These are phyloP conservation scores for Deilephila porcellus DNA, from an alignment of 2,888 invertebrate species.

Conservation along the genomic window DNA sequence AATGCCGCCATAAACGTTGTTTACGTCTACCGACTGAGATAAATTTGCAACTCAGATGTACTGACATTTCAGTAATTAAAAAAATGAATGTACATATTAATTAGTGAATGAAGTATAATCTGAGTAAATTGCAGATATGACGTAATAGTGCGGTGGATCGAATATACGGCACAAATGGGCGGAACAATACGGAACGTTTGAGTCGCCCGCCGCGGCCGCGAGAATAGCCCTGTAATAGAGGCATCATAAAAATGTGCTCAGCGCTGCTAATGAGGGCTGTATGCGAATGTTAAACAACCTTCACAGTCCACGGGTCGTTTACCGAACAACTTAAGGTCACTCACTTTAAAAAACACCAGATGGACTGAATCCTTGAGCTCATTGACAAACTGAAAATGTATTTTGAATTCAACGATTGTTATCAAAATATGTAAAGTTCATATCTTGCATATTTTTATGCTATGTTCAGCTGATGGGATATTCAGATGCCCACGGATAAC, in stretches of 20 bases:
- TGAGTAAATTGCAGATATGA: constrained; percentile 59
- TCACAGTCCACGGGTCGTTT: constrained; percentile 31
- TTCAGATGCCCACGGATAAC: too few species aligned
- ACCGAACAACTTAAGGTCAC: constrained; percentile 27
- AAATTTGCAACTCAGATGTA: too few species aligned
- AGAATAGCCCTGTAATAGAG: constrained; percentile 18
- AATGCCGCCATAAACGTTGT: not conserved
- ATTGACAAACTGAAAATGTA: not conserved
- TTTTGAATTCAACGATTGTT: not conserved
- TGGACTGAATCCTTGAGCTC: not conserved
- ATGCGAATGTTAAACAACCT: constrained; percentile 17
- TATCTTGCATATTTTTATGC: too few species aligned
- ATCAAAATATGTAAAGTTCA: too few species aligned
- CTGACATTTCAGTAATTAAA: not conserved
- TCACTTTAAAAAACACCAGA: not conserved
- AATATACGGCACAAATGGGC: constrained; percentile 36
- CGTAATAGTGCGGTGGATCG: constrained; percentile 65
- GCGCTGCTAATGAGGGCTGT: constrained; percentile 34
- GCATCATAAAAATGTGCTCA: constrained; percentile 18
- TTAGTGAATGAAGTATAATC: constrained; percentile 14
- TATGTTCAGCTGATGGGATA: too few species aligned
- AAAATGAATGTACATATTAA: not conserved
- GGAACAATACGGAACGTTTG: constrained; percentile 40
- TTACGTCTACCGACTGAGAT: not conserved
- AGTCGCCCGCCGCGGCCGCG: constrained; percentile 2